These are phyloP conservation scores for Drosophila suzukii DNA, from an alignment of 1,140 invertebrate species.

Conservation along the genomic window DNA sequence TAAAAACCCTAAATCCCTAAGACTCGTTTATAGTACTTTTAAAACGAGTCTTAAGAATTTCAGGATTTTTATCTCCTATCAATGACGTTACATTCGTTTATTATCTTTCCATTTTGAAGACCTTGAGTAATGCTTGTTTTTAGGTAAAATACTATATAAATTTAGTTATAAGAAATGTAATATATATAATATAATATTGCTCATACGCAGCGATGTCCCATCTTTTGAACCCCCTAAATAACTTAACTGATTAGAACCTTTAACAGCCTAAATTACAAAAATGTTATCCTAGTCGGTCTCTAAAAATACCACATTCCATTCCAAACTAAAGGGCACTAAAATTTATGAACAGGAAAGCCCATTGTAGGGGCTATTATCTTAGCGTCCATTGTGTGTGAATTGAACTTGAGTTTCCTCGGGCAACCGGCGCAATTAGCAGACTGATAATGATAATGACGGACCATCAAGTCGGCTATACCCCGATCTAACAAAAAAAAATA, in stretches of 20 bases:
- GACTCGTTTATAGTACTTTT: too few species aligned
- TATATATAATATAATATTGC: background rate
- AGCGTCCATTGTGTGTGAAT: slow-evolving; percentile 5
- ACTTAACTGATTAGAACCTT: background rate
- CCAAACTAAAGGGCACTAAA: too few species aligned
- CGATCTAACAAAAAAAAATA: background rate
- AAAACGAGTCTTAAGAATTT: too few species aligned
- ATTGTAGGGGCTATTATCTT: slow-evolving; percentile 21
- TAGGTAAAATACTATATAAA: background rate
- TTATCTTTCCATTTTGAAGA: background rate
- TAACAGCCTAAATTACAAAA: too few species aligned
- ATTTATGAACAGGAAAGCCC: background rate
- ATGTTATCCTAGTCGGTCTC: too few species aligned
- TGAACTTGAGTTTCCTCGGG: slow-evolving; percentile 1
- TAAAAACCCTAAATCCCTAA: too few species aligned
- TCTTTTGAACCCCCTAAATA: background rate
- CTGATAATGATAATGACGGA: slow-evolving; percentile 36
- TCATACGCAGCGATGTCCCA: background rate
- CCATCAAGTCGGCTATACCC: slow-evolving; percentile 29
- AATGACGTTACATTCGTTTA: background rate
- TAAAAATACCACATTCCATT: too few species aligned
- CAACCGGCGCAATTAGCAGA: slow-evolving; percentile 33
- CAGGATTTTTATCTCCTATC: too few species aligned
- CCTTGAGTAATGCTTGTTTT: background rate
- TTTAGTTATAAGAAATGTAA: too few species aligned